These are phyloP conservation scores for Rutpela maculata DNA, from an alignment of 2,888 invertebrate species.

Conservation along the genomic window DNA sequence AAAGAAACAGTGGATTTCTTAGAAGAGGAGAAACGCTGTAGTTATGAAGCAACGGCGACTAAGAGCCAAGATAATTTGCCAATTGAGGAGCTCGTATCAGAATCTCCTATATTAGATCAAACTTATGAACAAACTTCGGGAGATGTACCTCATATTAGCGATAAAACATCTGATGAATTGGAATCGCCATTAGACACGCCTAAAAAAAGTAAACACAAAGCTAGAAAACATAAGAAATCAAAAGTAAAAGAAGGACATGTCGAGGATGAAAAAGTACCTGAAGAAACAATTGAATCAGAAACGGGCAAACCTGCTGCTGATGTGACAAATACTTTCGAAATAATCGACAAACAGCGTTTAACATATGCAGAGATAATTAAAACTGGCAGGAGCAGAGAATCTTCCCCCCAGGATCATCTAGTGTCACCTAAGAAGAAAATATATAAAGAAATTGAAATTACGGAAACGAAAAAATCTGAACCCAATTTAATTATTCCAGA, in stretches of 20 bases:
- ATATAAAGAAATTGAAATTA: background rate
- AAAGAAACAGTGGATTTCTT: background rate
- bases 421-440: background rate
- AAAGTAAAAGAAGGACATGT: background rate
- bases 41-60: background rate
- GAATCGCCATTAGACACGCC: background rate
- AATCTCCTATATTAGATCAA: background rate
- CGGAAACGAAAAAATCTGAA: background rate
- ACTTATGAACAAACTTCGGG: background rate
- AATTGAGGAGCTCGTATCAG: background rate
- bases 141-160: background rate
- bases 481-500: background rate
- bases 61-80: background rate
- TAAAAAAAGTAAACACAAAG: conserved; percentile 22
- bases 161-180: conserved; percentile 4
- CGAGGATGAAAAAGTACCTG: background rate
- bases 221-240: conserved; percentile 26
- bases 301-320: background rate
- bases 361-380: conserved; percentile 61
- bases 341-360: conserved; percentile 40
- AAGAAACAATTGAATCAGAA: background rate
- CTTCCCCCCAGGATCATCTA: conserved; percentile 51
- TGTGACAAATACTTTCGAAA: background rate
- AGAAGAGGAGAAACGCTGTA: background rate
- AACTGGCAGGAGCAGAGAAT: conserved; percentile 59